These are phyloP conservation scores for Gracilinanus agilis DNA, from an alignment of 2,113 vertebrate genomes.

Conservation along the genomic window DNA sequence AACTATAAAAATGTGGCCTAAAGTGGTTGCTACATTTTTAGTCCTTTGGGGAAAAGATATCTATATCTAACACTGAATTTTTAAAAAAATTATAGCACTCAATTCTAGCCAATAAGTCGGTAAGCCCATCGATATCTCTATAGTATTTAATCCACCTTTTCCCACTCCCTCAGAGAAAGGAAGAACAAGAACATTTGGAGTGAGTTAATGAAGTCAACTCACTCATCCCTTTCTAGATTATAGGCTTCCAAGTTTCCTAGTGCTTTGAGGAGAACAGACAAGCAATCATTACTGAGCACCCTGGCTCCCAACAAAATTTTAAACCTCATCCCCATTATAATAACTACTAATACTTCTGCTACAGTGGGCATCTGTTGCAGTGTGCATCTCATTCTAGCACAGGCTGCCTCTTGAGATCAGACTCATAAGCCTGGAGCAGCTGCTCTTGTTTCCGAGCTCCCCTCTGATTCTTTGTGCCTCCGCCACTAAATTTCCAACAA, in stretches of 20 bases:
- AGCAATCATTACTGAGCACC: slow-evolving; percentile 60
- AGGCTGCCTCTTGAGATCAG: slow-evolving; percentile 74
- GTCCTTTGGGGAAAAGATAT: slow-evolving; percentile 22
- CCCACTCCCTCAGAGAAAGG: neutral
- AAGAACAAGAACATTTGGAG: slow-evolving; percentile 58
- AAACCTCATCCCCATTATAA: slow-evolving; percentile 64
- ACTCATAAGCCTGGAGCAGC: slow-evolving; percentile 81
- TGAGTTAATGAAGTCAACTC: slow-evolving; percentile 73
- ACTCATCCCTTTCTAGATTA: slow-evolving; percentile 67
- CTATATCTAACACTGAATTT: neutral
- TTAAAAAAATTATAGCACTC: neutral
- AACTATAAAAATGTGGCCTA: neutral
- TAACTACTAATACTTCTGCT: slow-evolving; percentile 76
- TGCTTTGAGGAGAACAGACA: slow-evolving; percentile 22
- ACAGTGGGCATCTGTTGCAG: slow-evolving; percentile 73
- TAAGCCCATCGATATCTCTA: neutral
- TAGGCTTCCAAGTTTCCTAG: slow-evolving; percentile 55
- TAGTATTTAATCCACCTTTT: neutral
- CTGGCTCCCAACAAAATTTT: slow-evolving; percentile 71
- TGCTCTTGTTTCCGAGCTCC: slow-evolving; percentile 77
- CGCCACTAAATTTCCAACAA: slow-evolving; percentile 81
- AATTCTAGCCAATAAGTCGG: neutral
- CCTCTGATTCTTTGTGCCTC: slow-evolving; percentile 72
- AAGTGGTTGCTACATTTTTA: neutral
- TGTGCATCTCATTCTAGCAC: slow-evolving; percentile 63